Evolutionary conservation across 2,113 vertebrate species (phyloP).

Genomic region (Alexandromys fortis): DNA sequence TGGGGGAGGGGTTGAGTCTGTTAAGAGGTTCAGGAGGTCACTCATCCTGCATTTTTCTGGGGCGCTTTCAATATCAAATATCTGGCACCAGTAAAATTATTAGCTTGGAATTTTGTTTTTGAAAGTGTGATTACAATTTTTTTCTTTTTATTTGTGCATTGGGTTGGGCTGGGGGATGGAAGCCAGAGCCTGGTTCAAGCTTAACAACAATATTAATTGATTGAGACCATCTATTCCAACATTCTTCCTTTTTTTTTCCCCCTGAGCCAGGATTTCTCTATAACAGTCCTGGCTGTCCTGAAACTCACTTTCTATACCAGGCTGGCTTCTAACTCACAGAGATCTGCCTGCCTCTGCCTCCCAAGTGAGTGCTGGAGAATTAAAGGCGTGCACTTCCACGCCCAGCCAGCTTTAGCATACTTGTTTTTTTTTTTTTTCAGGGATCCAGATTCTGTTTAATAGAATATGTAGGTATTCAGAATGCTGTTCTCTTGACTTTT

Average conservation of each 20-base stretch:
- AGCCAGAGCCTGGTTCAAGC: background rate
- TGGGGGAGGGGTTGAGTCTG: background rate
- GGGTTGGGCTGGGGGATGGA: background rate
- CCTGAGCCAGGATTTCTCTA: background rate
- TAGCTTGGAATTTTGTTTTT: conserved; percentile 40
- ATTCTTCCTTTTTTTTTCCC: background rate
- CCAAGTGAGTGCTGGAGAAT: background rate
- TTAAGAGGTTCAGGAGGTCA: background rate
- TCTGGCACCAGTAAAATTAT: background rate
- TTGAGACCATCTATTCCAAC: background rate
- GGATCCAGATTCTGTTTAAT: background rate
- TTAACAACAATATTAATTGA: background rate
- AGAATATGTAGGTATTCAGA: background rate
- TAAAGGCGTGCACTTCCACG: background rate
- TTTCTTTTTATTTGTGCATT: background rate
- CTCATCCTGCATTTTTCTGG: background rate
- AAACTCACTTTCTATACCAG: background rate
- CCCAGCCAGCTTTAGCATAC: background rate
- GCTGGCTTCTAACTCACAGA: background rate
- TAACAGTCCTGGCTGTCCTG: background rate
- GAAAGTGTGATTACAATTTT: background rate
- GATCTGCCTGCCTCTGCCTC: background rate
- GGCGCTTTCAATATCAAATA: background rate
- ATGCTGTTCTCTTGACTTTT: background rate
- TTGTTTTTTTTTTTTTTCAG: background rate